These are phyloP conservation scores for Phataginus tricuspis DNA, from an alignment of 2,797 vertebrate genomes.

Conservation along the genomic window DNA sequence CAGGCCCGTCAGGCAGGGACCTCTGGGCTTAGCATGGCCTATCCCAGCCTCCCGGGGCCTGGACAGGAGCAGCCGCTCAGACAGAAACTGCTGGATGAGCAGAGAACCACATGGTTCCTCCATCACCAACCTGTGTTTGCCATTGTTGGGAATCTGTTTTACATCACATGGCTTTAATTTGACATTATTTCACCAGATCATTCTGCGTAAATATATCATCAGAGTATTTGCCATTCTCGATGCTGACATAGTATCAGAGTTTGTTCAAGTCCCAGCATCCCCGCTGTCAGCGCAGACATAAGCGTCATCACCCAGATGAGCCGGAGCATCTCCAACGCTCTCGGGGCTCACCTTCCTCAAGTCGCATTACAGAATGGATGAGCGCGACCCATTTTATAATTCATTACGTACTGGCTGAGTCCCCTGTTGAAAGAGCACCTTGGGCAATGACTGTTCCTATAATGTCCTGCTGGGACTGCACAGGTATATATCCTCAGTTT, in stretches of 20 bases:
- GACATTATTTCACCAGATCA: not conserved
- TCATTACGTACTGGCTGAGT: fast-evolving
- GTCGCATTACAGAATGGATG: not conserved
- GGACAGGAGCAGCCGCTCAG: fast-evolving
- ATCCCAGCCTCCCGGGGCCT: not conserved
- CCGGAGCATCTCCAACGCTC: fast-evolving
- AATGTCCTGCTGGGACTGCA: not conserved
- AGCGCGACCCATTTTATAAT: not conserved
- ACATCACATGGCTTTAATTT: fast-evolving
- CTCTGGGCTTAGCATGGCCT: not conserved
- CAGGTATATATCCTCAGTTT: not conserved
- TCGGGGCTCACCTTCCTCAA: not conserved
- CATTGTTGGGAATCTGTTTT: fast-evolving
- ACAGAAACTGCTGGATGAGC: not conserved
- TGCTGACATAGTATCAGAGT: too few species aligned
- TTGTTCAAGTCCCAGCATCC: not conserved
- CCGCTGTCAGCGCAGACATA: fast-evolving
- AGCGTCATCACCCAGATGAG: not conserved
- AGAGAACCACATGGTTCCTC: fast-evolving
- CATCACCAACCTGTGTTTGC: fast-evolving
- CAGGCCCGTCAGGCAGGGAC: not conserved
- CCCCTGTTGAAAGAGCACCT: fast-evolving
- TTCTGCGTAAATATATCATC: too few species aligned
- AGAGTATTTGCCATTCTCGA: fast-evolving
- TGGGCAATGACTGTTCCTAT: not conserved